Conservation (phyloP, 1,140 invertebrate species). For the Nymphalis io region DNA sequence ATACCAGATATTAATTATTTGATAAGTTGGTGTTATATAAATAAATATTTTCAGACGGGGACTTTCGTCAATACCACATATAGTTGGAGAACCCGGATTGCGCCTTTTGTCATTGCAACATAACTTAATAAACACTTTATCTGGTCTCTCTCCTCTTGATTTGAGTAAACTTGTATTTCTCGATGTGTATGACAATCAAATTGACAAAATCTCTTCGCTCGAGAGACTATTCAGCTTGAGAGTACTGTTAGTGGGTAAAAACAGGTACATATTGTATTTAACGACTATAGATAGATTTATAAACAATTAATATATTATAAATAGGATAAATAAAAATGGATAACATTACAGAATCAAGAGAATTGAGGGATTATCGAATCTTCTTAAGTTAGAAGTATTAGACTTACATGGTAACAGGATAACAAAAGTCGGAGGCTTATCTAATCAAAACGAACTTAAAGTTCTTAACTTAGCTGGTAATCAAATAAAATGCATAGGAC, state of each 20-base stretch:
- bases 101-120: constrained; percentile 94
- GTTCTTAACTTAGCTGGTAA: constrained; percentile 96
- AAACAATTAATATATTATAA: too few relatives aligned
- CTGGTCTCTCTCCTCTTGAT: constrained; percentile 74
- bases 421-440: constrained; percentile 79
- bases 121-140: constrained; percentile 90
- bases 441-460: constrained; percentile 87
- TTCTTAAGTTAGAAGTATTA: constrained; percentile 91
- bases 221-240: constrained; percentile 88
- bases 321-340: too few relatives aligned
- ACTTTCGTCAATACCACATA: constrained; percentile 88
- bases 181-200: constrained; percentile 96
- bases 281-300: neutral
- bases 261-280: constrained; percentile 79
- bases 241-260: constrained; percentile 94
- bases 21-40: neutral
- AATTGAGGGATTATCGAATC: constrained; percentile 87
- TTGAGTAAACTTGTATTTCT: constrained; percentile 92
- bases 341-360: constrained; percentile 85
- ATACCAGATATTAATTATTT: neutral
- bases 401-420: constrained; percentile 96
- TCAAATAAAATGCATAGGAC: constrained; percentile 87
- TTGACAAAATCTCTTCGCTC: constrained; percentile 90
- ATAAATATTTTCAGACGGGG: constrained; percentile 81
- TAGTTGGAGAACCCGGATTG: constrained; percentile 89